Base-by-base conservation (phyloP, 2,113 vertebrate genomes). In the Chaetorhynchus papuensis region DNA sequence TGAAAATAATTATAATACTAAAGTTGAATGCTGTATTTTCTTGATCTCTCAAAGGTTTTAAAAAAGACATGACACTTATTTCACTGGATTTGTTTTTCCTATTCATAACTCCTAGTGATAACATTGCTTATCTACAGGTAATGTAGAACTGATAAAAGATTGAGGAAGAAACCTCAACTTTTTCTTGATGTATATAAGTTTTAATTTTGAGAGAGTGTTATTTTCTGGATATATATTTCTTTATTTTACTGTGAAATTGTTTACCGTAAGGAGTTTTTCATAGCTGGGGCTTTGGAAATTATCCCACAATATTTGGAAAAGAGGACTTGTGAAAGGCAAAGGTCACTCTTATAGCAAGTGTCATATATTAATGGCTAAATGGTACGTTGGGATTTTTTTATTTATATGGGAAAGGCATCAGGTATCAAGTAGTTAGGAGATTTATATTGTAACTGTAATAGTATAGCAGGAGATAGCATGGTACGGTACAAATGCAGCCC, bases 191-290 rank as follows among this genome's bases (percentile, higher is more conserved):
- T 96, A 83, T 86, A 17, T 89, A 96, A 47, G 37, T 87, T 90
- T 83, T 92, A 60, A 75, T 94, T 95, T 87, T 61, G 88, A 89
- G 53, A 93, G 60, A 81, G 35, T 66, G 80, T 69, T 95, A 82
- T 92, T 94, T 95, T 94, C 49, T 83, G 57, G 41, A 71, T 81
- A 49, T 94, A 66, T 93, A 88, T 91, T 91, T 82, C 39, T 80
- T 95, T 79, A n/a, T 94, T 95, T 94, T 72, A 86, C 64, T 90
- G 88, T 78, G 76, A 92, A 90, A 78, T 71, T 49, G 69, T 90
- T 95, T 92, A 81, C 83, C 86, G 71, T 61, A 54, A 83, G 42
- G 68, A 93, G 28, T 83, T 78, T 86, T 92, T 90, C 41, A 15
- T 53, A 78, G 52, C 45, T 86, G 75, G 49, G 14, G 23, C 76